A percentile compares a stretch with the other conserved stretches of the same genome.
These are phyloP conservation scores for Coenobita brevimanus DNA, from an alignment of 1,140 invertebrate species.

Conservation along the genomic window DNA sequence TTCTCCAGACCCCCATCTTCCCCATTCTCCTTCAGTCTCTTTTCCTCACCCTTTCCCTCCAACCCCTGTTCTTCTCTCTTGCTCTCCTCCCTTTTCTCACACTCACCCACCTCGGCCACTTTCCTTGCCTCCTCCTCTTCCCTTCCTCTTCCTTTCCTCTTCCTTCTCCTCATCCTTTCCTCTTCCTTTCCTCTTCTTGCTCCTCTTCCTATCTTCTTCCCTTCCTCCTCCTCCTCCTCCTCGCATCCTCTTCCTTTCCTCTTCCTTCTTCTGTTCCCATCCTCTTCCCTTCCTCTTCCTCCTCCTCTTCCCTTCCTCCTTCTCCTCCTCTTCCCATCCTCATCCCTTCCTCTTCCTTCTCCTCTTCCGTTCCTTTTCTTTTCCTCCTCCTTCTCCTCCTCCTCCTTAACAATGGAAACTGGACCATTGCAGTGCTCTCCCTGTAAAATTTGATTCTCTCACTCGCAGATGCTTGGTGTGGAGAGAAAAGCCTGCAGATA, in stretches of 20 bases:
- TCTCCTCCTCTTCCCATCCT: too few species aligned
- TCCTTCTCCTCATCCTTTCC: background rate
- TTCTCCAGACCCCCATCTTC: background rate
- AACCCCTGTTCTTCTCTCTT: background rate
- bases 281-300: background rate
- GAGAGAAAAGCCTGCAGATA: too few species aligned
- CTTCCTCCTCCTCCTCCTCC: background rate
- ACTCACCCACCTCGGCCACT: background rate
- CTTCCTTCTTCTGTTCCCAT: background rate
- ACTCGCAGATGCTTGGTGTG: too few species aligned
- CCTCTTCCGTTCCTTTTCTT: background rate
- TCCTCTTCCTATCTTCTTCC: background rate
- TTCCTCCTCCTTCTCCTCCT: too few species aligned
- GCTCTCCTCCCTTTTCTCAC: slow-evolving; percentile 5
- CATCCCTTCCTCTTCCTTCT: background rate
- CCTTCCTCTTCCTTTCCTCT: background rate
- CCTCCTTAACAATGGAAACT: too few species aligned
- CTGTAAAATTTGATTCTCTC: too few species aligned
- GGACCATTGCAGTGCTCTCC: too few species aligned
- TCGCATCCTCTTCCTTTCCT: background rate
- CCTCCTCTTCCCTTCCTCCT: background rate
- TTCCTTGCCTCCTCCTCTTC: background rate
- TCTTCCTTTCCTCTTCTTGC: background rate
- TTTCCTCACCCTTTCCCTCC: background rate
- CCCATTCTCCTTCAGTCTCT: background rate